phyloP scores from a whole-genome alignment of 2,888 invertebrate species.

The Choreutis nemorana region DNA sequence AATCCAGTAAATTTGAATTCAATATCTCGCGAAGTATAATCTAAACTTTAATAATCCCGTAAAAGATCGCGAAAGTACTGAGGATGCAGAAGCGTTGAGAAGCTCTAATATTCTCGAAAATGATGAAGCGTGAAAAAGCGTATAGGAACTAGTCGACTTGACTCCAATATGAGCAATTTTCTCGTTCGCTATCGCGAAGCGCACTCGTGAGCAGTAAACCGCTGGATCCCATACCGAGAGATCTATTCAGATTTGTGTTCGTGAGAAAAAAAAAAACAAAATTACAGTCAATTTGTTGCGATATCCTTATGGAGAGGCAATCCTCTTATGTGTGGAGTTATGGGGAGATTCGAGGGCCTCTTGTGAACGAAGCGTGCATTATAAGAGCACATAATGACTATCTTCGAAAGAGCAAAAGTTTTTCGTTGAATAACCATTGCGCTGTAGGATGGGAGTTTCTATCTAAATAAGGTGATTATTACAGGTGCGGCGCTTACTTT shows the following conservation, averaged over 20 bases:
- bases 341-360: conserved; percentile 13
- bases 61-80: no score
- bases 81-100: conserved; percentile 3
- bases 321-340: conserved; percentile 37
- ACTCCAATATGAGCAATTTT: conserved; percentile 52
- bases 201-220: conserved; percentile 40
- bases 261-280: conserved; percentile 59
- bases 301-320: conserved; percentile 55
- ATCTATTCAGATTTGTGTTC: conserved; percentile 39
- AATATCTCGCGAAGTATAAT: no score
- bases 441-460: conserved; percentile 26
- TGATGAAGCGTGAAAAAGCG: conserved; percentile 23
- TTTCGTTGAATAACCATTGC: conserved; percentile 29
- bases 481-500: conserved; percentile 16
- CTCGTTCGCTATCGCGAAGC: conserved; percentile 21
- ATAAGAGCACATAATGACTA: conserved; percentile 33
- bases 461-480: conserved; percentile 44
- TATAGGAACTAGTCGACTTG: conserved; percentile 26
- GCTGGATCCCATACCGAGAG: conserved; percentile 25
- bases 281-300: conserved; percentile 58
- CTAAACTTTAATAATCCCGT: no score
- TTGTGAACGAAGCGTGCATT: conserved; percentile 11
- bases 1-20: no score
- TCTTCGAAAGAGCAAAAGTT: conserved; percentile 43
- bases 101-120: conserved; percentile 14